A percentile compares a stretch with the other conserved stretches of the same genome.
These are phyloP conservation scores for Linepithema humile DNA, from an alignment of 1,140 invertebrate genomes.

Conservation along the genomic window DNA sequence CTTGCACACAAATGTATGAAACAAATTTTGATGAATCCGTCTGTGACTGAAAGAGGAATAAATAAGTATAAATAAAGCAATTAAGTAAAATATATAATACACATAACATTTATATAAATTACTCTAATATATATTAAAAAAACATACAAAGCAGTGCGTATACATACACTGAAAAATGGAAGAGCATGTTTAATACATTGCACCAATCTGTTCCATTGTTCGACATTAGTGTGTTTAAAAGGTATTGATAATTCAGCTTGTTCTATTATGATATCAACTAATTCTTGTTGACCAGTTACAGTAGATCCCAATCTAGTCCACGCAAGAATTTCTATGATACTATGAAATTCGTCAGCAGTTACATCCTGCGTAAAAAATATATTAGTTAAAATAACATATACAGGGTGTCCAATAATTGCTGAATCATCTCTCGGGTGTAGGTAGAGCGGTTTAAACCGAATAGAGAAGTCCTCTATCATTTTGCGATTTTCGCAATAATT, in stretches of 20 bases:
- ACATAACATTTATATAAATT: not conserved
- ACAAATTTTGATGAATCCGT: constrained; percentile 95
- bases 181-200: constrained; percentile 93
- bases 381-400: not conserved
- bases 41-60: constrained; percentile 88
- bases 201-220: constrained; percentile 91
- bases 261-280: constrained; percentile 93
- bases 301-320: constrained; percentile 92
- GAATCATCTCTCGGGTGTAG: too few relatives aligned
- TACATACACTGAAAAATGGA: constrained; percentile 94
- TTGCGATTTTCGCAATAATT: too few relatives aligned
- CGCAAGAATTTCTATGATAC: constrained; percentile 93
- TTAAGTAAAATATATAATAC: constrained; percentile 5
- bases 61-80: constrained; percentile 6
- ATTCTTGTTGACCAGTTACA: constrained; percentile 92
- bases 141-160: not conserved
- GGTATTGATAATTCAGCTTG: constrained; percentile 91
- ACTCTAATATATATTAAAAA: constrained; percentile 2
- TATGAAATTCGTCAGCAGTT: constrained; percentile 95
- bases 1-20: constrained; percentile 93
- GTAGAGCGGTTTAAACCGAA: too few relatives aligned
- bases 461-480: too few relatives aligned
- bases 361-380: constrained; percentile 88
- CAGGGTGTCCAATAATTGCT: not conserved
- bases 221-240: constrained; percentile 91